Evolutionary conservation across 2,888 invertebrate genomes (phyloP), one percentile per base, ranked within the genome.

Genomic region (Parnassius smintheus): DNA sequence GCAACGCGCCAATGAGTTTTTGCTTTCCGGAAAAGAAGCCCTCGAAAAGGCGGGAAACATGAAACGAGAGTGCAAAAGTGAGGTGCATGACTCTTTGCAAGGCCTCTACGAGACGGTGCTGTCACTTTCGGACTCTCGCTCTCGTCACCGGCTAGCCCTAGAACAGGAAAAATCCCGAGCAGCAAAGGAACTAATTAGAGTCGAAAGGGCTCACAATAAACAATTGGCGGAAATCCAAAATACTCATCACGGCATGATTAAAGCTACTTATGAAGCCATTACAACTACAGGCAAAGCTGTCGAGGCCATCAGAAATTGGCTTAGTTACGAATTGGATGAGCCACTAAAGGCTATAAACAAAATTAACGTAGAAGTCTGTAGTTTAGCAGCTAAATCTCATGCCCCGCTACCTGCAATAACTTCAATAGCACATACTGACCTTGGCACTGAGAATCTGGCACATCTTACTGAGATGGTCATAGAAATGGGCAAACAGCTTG

Each of bases 311-410:
- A 10, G 49, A 9, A 13, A 9, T 7, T 49, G 18, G 49, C 18
- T 49, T 9, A 49, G n/a, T n/a, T 49, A 49, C n/a, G 49, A 49
- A 49, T n/a, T 49, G n/a, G 49, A 49, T n/a, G n/a, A n/a, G 3
- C 49, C 49, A 13, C 10, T 49, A n/a, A 49, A 18, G n/a, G 49
- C 12, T 9, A 49, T 49, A n/a, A 13, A 9, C n/a, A 49, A n/a
- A n/a, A 49, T 49, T n/a, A 10, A 49, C 2, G 9, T 18, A 10
- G 13, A 49, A 49, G 18, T 49, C 8, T n/a, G n/a, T 13, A 42
- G 18, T n/a, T 18, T 44, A 3, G 42, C 56, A 42, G 42, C 41
- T 48, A 49, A 44, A 9, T 44, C 44, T 9, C 44, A 44, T 44
- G 10, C 9, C 2, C 10, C 11, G 2, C 44, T 9, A 11, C 10